Evolutionary conservation across 2,113 vertebrate species (phyloP).

Genomic region (Bos indicus): DNA sequence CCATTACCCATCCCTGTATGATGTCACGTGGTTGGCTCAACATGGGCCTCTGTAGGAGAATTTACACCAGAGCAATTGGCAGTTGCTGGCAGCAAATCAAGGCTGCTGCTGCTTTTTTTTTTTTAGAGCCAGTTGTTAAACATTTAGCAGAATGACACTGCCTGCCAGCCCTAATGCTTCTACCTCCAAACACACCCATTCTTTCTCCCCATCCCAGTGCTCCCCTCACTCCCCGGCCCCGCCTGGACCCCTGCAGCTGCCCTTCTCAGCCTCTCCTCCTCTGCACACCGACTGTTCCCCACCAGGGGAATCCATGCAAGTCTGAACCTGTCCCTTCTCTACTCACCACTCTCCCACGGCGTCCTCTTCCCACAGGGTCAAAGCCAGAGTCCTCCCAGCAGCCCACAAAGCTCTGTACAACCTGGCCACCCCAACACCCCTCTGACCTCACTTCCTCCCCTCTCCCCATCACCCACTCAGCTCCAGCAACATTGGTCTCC

Average conservation of each 20-base stretch:
- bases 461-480: no score
- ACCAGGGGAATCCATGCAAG: background rate
- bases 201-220: background rate
- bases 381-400: background rate
- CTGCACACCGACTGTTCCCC: background rate
- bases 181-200: background rate
- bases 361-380: background rate
- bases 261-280: background rate
- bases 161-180: background rate
- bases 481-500: background rate
- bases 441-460: no score
- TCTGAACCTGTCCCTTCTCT: background rate
- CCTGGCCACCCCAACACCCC: background rate
- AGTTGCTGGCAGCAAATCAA: background rate
- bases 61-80: background rate
- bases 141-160: background rate
- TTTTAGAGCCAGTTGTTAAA: background rate
- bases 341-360: background rate
- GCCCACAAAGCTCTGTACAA: background rate
- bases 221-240: rapidly evolving
- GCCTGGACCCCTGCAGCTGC: background rate
- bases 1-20: background rate
- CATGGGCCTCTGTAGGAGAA: background rate
- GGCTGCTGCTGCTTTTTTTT: background rate
- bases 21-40: background rate